These are phyloP conservation scores for Darwinula stevensoni DNA, from an alignment of 2,888 invertebrate genomes.

Conservation along the genomic window DNA sequence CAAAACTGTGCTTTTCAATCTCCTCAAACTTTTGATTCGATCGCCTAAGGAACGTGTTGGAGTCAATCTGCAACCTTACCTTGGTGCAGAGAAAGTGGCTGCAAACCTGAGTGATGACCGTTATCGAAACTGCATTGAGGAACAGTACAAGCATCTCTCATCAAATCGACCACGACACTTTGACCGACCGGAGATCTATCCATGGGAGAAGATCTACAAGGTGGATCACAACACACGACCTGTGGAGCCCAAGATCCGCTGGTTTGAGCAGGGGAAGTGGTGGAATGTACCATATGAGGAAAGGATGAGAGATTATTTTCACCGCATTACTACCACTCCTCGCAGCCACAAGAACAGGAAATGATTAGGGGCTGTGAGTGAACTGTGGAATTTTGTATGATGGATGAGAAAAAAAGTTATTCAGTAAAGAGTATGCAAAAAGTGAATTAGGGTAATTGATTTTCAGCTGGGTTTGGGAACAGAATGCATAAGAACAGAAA, in stretches of 20 bases:
- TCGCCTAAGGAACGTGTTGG: conserved; percentile 25
- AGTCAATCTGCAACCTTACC: conserved; percentile 37
- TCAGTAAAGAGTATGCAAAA: no score
- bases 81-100: conserved; percentile 19
- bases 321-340: no score
- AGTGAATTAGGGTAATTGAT: no score
- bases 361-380: no score
- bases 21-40: conserved; percentile 8
- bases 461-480: no score
- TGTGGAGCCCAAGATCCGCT: neutral
- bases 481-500: no score
- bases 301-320: neutral
- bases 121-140: conserved; percentile 20
- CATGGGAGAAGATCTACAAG: conserved; percentile 59
- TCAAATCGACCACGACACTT: conserved; percentile 32
- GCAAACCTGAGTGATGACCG: conserved; percentile 7
- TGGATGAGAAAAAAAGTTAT: no score
- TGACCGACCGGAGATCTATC: conserved; percentile 32
- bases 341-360: no score
- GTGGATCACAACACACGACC: conserved; percentile 8
- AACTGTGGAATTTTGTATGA: no score
- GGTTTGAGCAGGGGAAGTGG: neutral
- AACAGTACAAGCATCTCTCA: conserved; percentile 31
- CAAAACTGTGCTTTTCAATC: neutral
- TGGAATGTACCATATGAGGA: neutral